Evolutionary conservation across 2,888 invertebrate species (phyloP), one percentile per base, ranked within the genome.

Genomic region (Cacoxenus indagator): DNA sequence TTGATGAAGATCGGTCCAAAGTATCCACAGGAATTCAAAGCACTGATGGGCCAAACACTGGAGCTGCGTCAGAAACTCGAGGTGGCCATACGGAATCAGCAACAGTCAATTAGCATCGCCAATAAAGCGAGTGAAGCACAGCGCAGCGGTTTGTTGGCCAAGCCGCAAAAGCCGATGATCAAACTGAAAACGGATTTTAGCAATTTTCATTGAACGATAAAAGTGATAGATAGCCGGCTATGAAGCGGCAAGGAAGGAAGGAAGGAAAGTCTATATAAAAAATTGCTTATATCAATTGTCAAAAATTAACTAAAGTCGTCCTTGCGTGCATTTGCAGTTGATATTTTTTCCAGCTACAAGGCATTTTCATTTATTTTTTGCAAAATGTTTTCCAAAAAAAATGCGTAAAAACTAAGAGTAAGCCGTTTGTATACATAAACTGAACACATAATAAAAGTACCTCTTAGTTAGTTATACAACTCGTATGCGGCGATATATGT

Each of bases 151-250:
- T 77, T 80, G 51, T 68, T 81, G 69, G 78, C 84, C 65, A 87
- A 85, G 73, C 90, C 89, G 81, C 89, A 89, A 64, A 88, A 90
- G 70, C 95, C 95, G 70, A 93, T 95, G 65, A 97, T 97, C 84
- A 95, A 96, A 88, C 90, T 97, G 76, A 97, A 96, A 90, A 97
- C 96, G 1, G 96, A 97, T 89, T 98, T 97, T 87, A 96, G 96
- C 83, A 96, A 97, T 89, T 98, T 97, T 85, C 92, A 93, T 83
- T 93, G 91, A 89, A 55, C 14, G 4, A n/a, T 4, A 59, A 59
- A 46, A 22, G 61, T 37, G 61, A 43, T 61, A n/a, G n/a, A n/a
- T n/a, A n/a, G n/a, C n/a, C n/a, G n/a, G n/a, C n/a, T n/a, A n/a
- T n/a, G n/a, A n/a, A n/a, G n/a, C n/a, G n/a, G n/a, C n/a, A n/a